Conservation (phyloP, 2,113 vertebrate genomes). For the Thalassarche chlororhynchos region DNA sequence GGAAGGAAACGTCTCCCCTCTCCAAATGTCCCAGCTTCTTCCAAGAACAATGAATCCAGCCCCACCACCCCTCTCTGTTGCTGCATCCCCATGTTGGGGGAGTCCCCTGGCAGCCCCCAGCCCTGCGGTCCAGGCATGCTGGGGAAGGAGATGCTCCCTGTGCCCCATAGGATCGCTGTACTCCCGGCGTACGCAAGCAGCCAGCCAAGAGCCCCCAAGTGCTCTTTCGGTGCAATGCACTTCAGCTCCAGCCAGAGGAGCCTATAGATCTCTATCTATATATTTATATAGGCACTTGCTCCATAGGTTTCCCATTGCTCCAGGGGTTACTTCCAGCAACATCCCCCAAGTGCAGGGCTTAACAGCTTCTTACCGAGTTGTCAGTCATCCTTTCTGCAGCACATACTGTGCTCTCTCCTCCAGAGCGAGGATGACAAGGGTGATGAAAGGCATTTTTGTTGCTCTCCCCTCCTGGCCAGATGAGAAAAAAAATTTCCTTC, state of each 20-base stretch:
- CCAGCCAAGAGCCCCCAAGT: background rate
- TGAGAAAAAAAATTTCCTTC: background rate
- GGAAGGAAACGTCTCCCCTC: background rate
- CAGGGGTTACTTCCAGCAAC: background rate
- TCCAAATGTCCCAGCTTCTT: background rate
- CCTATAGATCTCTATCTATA: background rate
- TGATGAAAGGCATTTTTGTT: constrained; percentile 27
- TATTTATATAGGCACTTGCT: background rate
- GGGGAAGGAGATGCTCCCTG: background rate
- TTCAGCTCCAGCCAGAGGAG: background rate
- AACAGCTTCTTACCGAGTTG: background rate
- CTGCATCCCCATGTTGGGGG: rapidly evolving
- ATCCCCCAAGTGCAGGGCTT: background rate
- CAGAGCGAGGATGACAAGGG: background rate
- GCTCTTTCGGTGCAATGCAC: background rate
- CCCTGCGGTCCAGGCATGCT: background rate
- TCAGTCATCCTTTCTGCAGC: background rate
- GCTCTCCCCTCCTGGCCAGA: background rate
- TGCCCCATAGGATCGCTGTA: too few relatives aligned
- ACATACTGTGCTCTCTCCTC: background rate
- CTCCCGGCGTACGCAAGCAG: rapidly evolving
- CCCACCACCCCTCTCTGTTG: background rate
- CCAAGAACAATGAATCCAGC: background rate
- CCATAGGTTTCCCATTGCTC: background rate
- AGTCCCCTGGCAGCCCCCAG: background rate